Base-by-base conservation (phyloP, 1,140 invertebrate genomes). In the Diuraphis noxia region DNA sequence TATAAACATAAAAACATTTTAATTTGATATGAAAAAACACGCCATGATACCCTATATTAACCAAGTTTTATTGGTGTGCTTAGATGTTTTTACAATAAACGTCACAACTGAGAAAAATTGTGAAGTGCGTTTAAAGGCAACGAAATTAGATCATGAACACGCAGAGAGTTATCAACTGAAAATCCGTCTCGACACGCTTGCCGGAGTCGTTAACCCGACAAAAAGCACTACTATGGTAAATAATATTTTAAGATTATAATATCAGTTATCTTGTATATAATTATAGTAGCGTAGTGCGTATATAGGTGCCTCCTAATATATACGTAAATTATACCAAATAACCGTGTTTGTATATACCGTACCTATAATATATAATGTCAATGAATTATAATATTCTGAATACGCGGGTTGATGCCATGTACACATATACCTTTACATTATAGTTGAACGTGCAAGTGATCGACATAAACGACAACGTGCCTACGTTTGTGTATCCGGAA, bases 391-490 rank as follows among this genome's bases (percentile, higher is more conserved):
- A 38, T 38, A 36, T 40, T 40, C 3, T 40, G 9, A 25, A 81
- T 25, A 38, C 38, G 21, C 38, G n/a, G n/a, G n/a, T 13, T 10
- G 25, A 38, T 38, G 36, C 23, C 21, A 30, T 10, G 10, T 40
- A 23, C 17, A 17, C 3, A 36, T n/a, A n/a, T n/a, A n/a, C n/a
- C n/a, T n/a, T n/a, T n/a, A n/a, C n/a, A n/a, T n/a, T n/a, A n/a
- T 93, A 96, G 93, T 95, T 99, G 0, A 96, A 96, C 92, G 95
- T 99, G 9, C 96, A 97, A 92, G 96, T 99, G 0, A 94, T 96
- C 0, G 98, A 98, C 93, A 95, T 97, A 2, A 98, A 98, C 93
- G 98, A 98, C 93, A 98, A 98, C 93, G 94, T 95, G 7, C 98
- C 98, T 0, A 95, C 95, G 92, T 98, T 98, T 93, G 94, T 97